Evolutionary conservation across 2,113 vertebrate species (phyloP), one percentile per base, ranked within the genome.

Genomic region (Rana temporaria): DNA sequence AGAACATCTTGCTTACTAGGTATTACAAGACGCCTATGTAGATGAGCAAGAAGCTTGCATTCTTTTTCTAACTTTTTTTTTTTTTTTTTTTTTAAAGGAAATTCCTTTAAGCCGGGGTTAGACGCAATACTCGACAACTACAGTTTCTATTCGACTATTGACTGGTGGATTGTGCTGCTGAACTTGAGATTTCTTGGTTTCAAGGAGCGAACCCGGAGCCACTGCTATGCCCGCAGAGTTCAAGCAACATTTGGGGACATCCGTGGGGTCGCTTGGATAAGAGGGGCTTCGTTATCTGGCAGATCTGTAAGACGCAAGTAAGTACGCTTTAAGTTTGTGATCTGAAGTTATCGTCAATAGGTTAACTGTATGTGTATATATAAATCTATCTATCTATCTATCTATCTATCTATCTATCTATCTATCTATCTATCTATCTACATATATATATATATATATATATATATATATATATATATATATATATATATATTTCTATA

Each of bases 121-220:
- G 30, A 26, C 15, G 16, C 19, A 67, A 53, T 7, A 79, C 16
- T 26, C 63, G 17, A 70, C 56, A 81, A 32, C 65, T 57, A 55
- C 6, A 17, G 4, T 66, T 66, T 65, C 38, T 26, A 22, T 12
- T 66, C 6, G 56, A 60, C 78, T 63, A 19, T 66, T 11, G 56
- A 60, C 78, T 63, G 20, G 80, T 55, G 48, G 71, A 82, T 42
- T 56, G 30, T 60, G n/a, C 63, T 20, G 15, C 60, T 38, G 19
- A 38, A 38, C 7, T 8, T 38, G 7, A 38, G 38, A 22, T 19
- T 32, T 7, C 53, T 20, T 57, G 53, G n/a, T 30, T 16, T 22
- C n/a, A 55, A 63, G 66, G 65, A 32, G 52, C 26, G n/a, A 17
- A 9, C 19, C 66, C 67, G 26, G 19, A 30, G 19, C 19, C 26